Evolutionary conservation across 2,797 vertebrate species (phyloP).

Genomic region (Scleropages formosus): DNA sequence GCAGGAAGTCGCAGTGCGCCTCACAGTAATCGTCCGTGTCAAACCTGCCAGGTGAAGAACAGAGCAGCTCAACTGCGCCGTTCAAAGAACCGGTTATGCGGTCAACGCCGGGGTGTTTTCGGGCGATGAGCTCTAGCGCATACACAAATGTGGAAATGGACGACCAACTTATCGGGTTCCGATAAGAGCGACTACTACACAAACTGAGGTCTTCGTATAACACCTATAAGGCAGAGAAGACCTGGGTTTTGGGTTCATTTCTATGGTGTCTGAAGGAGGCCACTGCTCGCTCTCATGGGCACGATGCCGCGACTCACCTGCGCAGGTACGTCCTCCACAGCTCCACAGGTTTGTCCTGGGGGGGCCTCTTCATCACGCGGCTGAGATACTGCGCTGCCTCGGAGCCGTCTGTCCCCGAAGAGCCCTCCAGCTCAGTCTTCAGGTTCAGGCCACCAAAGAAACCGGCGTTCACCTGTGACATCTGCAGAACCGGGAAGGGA

Average conservation of each 20-base stretch:
- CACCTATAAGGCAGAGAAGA: too few relatives aligned
- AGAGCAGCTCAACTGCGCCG: not conserved
- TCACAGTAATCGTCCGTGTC: conserved; percentile 93
- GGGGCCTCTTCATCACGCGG: conserved; percentile 82
- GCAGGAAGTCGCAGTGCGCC: conserved; percentile 91
- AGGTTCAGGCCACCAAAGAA: conserved; percentile 82
- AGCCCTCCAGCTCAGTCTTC: conserved; percentile 81
- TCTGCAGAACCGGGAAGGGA: conserved; percentile 65
- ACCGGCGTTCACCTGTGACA: conserved; percentile 82
- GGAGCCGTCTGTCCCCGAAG: conserved; percentile 61
- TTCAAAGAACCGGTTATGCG: not conserved
- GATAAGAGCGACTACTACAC: not conserved
- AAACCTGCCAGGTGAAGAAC: conserved; percentile 70
- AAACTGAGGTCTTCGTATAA: too few relatives aligned
- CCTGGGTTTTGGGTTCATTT: too few relatives aligned
- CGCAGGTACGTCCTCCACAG: conserved; percentile 94
- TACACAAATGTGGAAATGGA: too few relatives aligned
- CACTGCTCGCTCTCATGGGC: too few relatives aligned
- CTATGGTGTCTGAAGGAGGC: too few relatives aligned
- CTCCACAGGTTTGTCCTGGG: conserved; percentile 80
- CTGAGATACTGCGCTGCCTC: conserved; percentile 83
- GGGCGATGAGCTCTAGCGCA: too few relatives aligned
- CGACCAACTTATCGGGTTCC: not conserved
- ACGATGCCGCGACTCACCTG: conserved; percentile 70
- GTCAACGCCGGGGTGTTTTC: not conserved